Evolutionary conservation across 2,797 vertebrate species (phyloP).

Genomic region (Oceanodroma leucorhoa): DNA sequence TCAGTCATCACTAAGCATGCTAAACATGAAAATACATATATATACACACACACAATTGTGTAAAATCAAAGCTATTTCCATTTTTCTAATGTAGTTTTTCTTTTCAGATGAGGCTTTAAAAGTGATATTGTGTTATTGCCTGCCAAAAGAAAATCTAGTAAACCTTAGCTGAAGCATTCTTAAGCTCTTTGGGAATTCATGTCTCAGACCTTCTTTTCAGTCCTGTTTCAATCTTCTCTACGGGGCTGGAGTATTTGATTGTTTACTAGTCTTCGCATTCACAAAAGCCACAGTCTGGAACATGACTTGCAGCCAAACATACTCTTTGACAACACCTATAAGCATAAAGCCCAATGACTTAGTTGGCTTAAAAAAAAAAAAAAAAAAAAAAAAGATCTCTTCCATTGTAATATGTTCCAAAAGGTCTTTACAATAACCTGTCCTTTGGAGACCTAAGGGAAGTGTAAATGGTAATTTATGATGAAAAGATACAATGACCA

Average conservation of each 20-base stretch:
- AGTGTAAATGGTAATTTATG: background rate
- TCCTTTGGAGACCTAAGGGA: background rate
- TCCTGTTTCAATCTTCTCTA: background rate
- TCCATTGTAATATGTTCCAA: background rate
- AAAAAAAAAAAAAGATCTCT: background rate
- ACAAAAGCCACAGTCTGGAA: background rate
- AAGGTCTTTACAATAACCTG: background rate
- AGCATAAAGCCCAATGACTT: background rate
- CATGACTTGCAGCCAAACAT: background rate
- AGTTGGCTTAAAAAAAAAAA: background rate
- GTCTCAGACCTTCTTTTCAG: background rate
- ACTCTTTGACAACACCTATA: background rate
- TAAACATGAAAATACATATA: background rate
- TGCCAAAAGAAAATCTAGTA: background rate
- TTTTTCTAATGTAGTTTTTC: background rate
- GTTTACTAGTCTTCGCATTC: background rate
- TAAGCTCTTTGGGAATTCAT: background rate
- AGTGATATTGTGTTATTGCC: background rate
- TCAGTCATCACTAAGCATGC: background rate
- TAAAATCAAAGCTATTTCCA: background rate
- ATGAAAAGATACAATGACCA: background rate
- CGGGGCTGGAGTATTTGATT: background rate
- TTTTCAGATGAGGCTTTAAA: background rate
- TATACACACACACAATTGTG: rapidly evolving
- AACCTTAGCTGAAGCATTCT: background rate